Conservation (phyloP, 2,888 invertebrate species). For the Teinopalpus imperialis region DNA sequence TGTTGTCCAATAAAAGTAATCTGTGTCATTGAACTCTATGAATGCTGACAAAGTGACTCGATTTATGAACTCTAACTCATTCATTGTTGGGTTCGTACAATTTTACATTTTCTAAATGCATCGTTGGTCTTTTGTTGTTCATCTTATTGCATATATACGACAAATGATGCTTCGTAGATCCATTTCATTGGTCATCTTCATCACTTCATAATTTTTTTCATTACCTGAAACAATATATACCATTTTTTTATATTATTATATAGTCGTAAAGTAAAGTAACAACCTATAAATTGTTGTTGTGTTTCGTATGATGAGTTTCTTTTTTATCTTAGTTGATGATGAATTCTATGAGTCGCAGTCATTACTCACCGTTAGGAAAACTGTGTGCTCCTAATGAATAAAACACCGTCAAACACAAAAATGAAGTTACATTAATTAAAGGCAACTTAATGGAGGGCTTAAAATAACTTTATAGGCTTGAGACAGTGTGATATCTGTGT, state of each 20-base stretch:
- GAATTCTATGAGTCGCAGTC: too few species aligned
- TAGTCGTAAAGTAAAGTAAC: too few species aligned
- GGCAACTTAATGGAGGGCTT: too few species aligned
- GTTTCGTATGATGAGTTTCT: too few species aligned
- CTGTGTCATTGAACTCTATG: conserved; percentile 31
- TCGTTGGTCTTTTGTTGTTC: conserved; percentile 50
- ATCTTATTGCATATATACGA: conserved; percentile 76
- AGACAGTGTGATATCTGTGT: conserved; percentile 11
- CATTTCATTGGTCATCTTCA: conserved; percentile 43
- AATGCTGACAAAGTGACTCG: conserved; percentile 27
- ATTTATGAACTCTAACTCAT: conserved; percentile 47
- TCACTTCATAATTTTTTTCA: conserved; percentile 27
- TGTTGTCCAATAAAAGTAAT: conserved; percentile 38
- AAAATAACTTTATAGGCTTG: background rate
- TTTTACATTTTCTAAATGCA: conserved; percentile 49
- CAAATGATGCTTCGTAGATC: conserved; percentile 44
- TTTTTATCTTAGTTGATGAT: too few species aligned
- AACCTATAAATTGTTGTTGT: too few species aligned
- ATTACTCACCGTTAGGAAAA: too few species aligned
- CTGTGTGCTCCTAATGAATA: too few species aligned
- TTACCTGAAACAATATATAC: conserved; percentile 55
- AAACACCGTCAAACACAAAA: too few species aligned
- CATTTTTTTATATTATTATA: too few species aligned
- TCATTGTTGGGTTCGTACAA: conserved; percentile 55
- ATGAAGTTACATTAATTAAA: too few species aligned